These are phyloP conservation scores for Apamea crenata DNA, from an alignment of 2,888 invertebrate genomes.

Conservation along the genomic window DNA sequence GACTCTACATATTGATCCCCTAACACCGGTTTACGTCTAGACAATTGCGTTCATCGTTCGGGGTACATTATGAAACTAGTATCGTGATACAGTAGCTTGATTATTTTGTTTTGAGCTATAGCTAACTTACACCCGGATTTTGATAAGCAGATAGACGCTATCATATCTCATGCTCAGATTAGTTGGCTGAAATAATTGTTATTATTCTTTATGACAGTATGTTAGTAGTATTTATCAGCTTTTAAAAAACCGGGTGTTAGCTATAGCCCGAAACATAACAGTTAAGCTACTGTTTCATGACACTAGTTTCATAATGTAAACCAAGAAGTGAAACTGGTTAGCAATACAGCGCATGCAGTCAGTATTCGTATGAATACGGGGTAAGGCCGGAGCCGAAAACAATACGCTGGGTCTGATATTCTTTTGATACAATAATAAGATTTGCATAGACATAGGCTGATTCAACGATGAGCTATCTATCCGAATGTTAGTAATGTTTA, in stretches of 20 bases:
- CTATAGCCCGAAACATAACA: not conserved
- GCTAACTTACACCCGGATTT: not conserved
- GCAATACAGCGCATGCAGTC: conserved; percentile 15
- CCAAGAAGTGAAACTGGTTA: conserved; percentile 4
- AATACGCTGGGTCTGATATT: conserved; percentile 48
- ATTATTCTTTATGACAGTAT: not conserved
- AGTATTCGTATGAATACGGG: not conserved
- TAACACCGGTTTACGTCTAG: conserved; percentile 2
- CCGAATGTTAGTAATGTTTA: conserved; percentile 82
- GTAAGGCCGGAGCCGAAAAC: conserved; percentile 29
- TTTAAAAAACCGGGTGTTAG: not conserved
- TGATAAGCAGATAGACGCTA: not conserved
- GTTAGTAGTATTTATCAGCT: not conserved
- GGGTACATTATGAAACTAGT: not conserved
- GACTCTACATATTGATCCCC: not conserved
- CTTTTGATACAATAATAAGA: conserved; percentile 67
- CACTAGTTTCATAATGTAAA: not conserved
- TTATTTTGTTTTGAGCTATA: not conserved
- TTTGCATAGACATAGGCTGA: conserved; percentile 71
- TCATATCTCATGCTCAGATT: not conserved
- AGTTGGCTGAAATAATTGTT: not conserved
- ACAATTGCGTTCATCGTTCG: not conserved
- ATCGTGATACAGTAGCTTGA: not conserved
- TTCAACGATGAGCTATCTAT: conserved; percentile 76
- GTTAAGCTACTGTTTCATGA: not conserved